phyloP scores from a whole-genome alignment of 1,140 invertebrate species.

The Calliphora vicina region DNA sequence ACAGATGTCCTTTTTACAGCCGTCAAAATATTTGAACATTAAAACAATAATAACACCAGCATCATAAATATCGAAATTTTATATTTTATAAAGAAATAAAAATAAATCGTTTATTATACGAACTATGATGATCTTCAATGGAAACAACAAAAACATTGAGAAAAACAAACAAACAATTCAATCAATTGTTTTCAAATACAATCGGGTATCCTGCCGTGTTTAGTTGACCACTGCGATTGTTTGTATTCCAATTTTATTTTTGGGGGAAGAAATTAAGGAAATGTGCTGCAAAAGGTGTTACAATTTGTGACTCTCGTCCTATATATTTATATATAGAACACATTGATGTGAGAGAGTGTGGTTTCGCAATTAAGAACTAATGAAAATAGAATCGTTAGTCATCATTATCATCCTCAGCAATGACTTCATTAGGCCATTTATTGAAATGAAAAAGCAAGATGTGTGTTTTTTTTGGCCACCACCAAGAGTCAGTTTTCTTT shows the following conservation, averaged over 20 bases:
- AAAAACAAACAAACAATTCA: not conserved
- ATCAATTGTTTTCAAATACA: not conserved
- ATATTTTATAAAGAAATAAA: slow-evolving; percentile 10
- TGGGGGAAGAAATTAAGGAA: not conserved
- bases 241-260: not conserved
- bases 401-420: slow-evolving; percentile 3
- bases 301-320: not conserved
- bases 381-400: slow-evolving; percentile 38
- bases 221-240: not conserved
- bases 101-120: not conserved
- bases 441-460: slow-evolving; percentile 19
- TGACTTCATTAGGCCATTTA: slow-evolving; percentile 43
- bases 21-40: not conserved
- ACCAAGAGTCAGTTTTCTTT: not conserved
- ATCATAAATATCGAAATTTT: not conserved
- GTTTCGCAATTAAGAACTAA: slow-evolving; percentile 42
- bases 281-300: slow-evolving; percentile 18
- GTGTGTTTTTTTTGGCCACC: not conserved
- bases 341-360: slow-evolving; percentile 21
- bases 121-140: not conserved
- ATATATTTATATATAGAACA: not conserved
- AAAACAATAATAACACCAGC: not conserved
- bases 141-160: not conserved
- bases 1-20: slow-evolving; percentile 10
- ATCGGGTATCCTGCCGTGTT: slow-evolving; percentile 3